Base-by-base conservation (phyloP, 2,113 vertebrate species). In the Centropus bengalensis region DNA sequence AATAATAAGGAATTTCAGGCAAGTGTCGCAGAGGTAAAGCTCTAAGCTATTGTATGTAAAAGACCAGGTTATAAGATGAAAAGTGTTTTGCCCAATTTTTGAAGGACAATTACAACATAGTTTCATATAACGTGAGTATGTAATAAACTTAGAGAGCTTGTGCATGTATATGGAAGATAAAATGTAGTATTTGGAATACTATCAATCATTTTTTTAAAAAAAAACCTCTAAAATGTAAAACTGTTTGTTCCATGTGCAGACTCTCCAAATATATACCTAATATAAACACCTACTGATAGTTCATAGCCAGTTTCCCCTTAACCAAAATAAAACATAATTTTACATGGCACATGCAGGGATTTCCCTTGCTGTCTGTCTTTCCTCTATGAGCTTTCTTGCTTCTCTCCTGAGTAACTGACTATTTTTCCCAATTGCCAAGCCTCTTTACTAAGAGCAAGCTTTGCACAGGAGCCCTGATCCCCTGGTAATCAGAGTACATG, bases 381-480 rank as follows among this genome's bases (percentile, higher is more conserved):
- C 1, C 0, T 71, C 22, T n/a, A 7, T 74, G 63, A 40, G 8
- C 86, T 80, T 86, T 81, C 19, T 36, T 62, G 8, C 10, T 49
- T 77, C 12, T 81, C 2, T 42, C 22, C 17, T 55, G 40, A 88
- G 30, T 12, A 82, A 23, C 2, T 52, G 58, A 26, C 26, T 49
- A 5, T 14, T 71, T 74, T 78, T 36, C 38, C 28, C n/a, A 70
- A 1, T 40, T 7, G 26, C 42, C 60, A 88, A 74, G 28, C 4
- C 10, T 83, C 49, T 86, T 90, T 21, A 4, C 11, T 26, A 27
- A 42, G 30, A 74, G 24, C 17, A 70, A 73, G 27, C 13, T 90
- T 80, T 62, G 51, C 0, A 0, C 4, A 1, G 59, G 68, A 70
- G 47, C 8, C 8, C 42, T 42, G 42, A 26, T 77, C n/a, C 47